Percentiles rank a stretch among this genome's conserved stretches.
Evolutionary conservation across 92 coral and sea anemone species (phyloP).

Genomic region (Epizoanthus illoricatus): DNA sequence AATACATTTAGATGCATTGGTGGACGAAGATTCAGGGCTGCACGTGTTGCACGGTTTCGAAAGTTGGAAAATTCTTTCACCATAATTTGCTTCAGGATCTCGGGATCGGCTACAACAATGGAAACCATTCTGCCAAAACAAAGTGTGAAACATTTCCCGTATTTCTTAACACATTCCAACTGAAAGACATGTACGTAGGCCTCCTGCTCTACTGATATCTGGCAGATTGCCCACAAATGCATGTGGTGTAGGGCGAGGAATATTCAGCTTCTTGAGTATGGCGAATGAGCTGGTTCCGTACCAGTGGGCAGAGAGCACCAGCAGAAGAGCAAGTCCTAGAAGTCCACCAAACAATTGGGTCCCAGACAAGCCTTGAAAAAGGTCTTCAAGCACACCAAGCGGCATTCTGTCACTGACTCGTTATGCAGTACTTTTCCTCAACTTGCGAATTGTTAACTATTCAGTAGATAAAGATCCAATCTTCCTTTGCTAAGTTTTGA

Average conservation of each 20-base stretch:
- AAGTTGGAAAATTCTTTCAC: conserved; percentile 26
- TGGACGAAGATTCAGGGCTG: neutral
- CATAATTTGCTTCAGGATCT: conserved; percentile 23
- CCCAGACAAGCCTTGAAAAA: neutral
- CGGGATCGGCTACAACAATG: conserved; percentile 16
- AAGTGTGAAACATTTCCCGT: conserved; percentile 3
- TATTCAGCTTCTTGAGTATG: conserved; percentile 18
- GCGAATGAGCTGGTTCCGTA: conserved; percentile 5
- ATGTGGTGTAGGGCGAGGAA: conserved; percentile 24
- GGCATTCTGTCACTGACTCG: neutral
- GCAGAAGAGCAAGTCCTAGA: neutral
- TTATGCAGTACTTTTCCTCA: too few species aligned
- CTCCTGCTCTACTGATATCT: conserved; percentile 23
- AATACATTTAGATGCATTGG: neutral
- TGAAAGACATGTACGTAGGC: conserved; percentile 1
- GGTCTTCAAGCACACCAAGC: neutral
- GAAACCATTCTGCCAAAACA: conserved; percentile 15
- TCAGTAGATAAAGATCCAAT: too few species aligned
- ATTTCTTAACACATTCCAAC: conserved; percentile 16
- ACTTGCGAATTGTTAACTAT: too few species aligned
- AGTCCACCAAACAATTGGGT: neutral
- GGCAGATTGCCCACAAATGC: conserved; percentile 21
- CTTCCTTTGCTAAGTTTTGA: too few species aligned
- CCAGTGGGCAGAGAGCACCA: conserved; percentile 14
- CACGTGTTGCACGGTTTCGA: neutral